Evolutionary conservation across 2,113 vertebrate genomes (phyloP), one percentile per base, ranked within the genome.

Genomic region (Phocoena sinus): DNA sequence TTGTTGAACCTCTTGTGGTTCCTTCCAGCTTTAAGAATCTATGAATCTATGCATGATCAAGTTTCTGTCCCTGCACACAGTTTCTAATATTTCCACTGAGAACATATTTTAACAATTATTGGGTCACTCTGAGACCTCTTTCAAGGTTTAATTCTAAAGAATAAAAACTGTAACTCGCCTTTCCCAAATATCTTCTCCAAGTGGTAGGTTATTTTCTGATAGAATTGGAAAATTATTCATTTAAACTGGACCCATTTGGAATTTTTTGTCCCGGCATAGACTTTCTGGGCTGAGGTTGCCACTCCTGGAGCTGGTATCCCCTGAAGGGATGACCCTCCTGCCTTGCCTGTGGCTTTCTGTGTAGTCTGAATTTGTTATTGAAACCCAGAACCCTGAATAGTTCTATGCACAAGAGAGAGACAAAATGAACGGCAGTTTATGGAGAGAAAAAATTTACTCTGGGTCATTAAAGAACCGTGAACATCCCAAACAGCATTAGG

Each of bases 101-200:
- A 90, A 28, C 60, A 20, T 56, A 33, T 44, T 88, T 90, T 94
- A 92, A 96, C 71, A 96, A 95, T 96, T 76, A 73, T 36, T 96
- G 95, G 80, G 77, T 85, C 80, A 81, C 81, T 26, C 84, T 41
- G 17, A 89, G 56, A 4, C 47, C 91, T 92, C 96, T 97, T 98
- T 98, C 96, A 96, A 98, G 97, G 90, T 98, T 93, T 96, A 96
- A 84, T 88, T 94, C 74, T 89, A 97, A 97, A 96, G 71, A 96
- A 84, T 91, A 97, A 94, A 98, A 98, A 77, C 18, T 92, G 28
- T 63, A 96, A 85, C 82, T 0, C 11, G 91, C 68, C 17, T 63
- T 41, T 10, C 15, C 62, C 82, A 94, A 96, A 91, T 63, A 26
- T 62, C 60, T 95, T 97, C 91, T 85, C 28, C 5, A 38, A 91